Base-by-base conservation (phyloP, 2,797 vertebrate species). In the Saguinus oedipus region DNA sequence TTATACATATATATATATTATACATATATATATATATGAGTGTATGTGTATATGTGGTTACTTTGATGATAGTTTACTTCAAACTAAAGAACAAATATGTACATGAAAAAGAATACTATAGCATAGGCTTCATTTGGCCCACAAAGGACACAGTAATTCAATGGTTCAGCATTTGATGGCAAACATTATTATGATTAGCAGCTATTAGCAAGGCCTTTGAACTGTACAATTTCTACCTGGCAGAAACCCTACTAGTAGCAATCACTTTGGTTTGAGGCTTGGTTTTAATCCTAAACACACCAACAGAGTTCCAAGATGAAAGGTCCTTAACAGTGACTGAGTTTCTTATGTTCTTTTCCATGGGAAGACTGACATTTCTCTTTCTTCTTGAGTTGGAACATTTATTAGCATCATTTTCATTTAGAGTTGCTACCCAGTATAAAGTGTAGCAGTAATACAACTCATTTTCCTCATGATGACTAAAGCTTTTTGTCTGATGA, bases 391-490 rank as follows among this genome's bases (percentile, higher is more conserved):
- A 57, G 14, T 30, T 61, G 82, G 79, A 26, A 84, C 86, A 90
- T 97, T 97, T 96, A 96, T 89, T 76, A 93, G 97, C 94, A 9
- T 97, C 27, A 3, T 93, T 97, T 94, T 96, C 70, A 91, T 81
- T 80, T 81, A 22, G 88, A 97, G 97, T 97, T 89, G 81, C 83
- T 39, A 30, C 61, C 44, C 89, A 78, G 3, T 57, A 95, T 93
- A 96, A 97, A 95, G 50, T 42, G 26, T 48, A 83, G 68, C 72
- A 82, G 78, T 64, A 46, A 61, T 57, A 68, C 79, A 79, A 68
- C 85, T 7, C 90, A 74, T 93, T 85, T 82, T 80, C 74, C 86
- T 86, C 42, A 6, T 15, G 59, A 90, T 96, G 96, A 98, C 93
- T 96, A 88, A 97, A 94, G 95, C 96, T 79, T 97, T 92, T 57